These are phyloP conservation scores for Pipistrellus pygmaeus DNA, from an alignment of 2,797 vertebrate species.

Conservation along the genomic window DNA sequence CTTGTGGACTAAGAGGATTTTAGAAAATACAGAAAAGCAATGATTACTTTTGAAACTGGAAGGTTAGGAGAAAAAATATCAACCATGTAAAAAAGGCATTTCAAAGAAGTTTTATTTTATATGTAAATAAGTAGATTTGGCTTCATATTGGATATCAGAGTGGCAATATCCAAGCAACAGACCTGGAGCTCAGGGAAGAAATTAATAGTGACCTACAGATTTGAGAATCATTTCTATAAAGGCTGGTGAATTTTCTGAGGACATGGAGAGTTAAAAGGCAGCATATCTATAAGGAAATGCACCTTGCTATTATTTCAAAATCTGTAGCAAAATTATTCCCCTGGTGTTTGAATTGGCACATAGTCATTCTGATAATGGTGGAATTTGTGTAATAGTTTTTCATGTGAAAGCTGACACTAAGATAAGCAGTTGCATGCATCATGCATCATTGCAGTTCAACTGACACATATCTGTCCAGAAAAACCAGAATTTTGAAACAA, in stretches of 20 bases:
- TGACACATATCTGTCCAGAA: constrained; percentile 51
- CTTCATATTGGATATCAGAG: not conserved
- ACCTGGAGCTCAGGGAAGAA: not conserved
- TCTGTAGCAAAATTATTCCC: constrained; percentile 34
- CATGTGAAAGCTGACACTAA: constrained; percentile 39
- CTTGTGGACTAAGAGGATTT: not conserved
- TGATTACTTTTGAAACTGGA: not conserved
- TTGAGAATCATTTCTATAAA: not conserved
- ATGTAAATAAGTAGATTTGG: constrained; percentile 39
- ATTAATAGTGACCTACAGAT: not conserved
- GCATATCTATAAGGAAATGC: not conserved
- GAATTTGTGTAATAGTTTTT: constrained; percentile 52
- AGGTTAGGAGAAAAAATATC: not conserved
- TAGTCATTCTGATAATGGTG: constrained; percentile 64
- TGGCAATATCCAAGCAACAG: not conserved
- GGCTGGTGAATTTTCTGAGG: not conserved
- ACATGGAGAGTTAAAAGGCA: not conserved
- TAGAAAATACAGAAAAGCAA: constrained; percentile 4
- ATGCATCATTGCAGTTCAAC: constrained; percentile 55
- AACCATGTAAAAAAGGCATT: not conserved
- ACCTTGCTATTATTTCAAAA: constrained; percentile 63
- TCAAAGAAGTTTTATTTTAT: not conserved
- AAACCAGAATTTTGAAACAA: constrained; percentile 66
- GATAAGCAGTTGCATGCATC: constrained; percentile 57
- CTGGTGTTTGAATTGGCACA: constrained; percentile 39